Base-by-base conservation (phyloP, 2,888 invertebrate genomes). In the Drosophila ezoana region DNA sequence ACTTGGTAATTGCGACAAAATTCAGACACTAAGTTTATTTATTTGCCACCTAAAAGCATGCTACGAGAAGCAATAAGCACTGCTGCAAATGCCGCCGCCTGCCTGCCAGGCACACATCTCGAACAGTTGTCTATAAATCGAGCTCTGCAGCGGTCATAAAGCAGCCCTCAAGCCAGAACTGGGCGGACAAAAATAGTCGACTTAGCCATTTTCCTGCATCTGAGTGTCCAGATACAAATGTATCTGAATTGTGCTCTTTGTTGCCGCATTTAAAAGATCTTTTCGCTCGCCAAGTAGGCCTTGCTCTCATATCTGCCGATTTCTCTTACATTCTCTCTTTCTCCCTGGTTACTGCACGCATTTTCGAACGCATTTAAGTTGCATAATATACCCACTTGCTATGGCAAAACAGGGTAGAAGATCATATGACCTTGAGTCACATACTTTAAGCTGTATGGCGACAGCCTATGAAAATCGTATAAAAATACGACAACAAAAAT, bases 21-120 rank as follows among this genome's bases (percentile, higher is more conserved):
- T 73, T 56, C 69, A 79, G 76, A 65, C 73, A 79, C 62, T 76
- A 76, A 76, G 61, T 65, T 76, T 69, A 79, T 80, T 78, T 76
- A 73, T 78, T 66, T 67, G 53, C 47, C 70, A 76, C 77, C 75
- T 68, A 72, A 73, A 64, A 63, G 58, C 62, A 51, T 49, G 77
- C 59, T 51, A 79, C 67, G 62, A 68, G 67, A 58, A 60, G 62
- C 75, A 78, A 75, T 71, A 64, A 58, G 67, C 56, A 67, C 44
- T 51, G 57, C 67, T 72, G 56, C 57, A 62, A 47, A 64, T 52
- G 45, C 40, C 51, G 49, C 41, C 57, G 47, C 32, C 45, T 48
- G 43, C 47, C 58, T 16, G 37, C 52, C 47, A 60, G 41, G n/a
- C 45, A 16, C 57, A 56, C 48, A 40, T 45, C 53, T 62, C 56